Conservation (phyloP, 2,888 invertebrate genomes). For the Xanthia icteritia region DNA sequence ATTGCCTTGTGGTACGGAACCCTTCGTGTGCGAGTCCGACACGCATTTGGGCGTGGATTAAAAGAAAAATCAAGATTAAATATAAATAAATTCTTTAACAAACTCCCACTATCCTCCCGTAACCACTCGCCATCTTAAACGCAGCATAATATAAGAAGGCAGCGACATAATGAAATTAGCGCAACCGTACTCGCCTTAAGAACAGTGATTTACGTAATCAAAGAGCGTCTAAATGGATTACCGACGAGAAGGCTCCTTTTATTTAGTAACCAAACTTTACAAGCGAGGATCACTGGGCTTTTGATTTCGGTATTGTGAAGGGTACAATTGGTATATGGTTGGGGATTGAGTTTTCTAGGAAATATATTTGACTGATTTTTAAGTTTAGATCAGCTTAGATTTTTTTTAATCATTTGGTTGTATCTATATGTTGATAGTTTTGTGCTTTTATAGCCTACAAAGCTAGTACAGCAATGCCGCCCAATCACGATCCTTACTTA, state of each 20-base stretch:
- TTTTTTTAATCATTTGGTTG: background rate
- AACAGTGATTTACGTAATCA: constrained; percentile 86
- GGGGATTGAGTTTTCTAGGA: background rate
- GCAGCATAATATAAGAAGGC: constrained; percentile 61
- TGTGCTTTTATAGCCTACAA: background rate
- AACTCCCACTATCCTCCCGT: constrained; percentile 9
- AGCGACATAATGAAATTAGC: constrained; percentile 82
- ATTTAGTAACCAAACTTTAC: constrained; percentile 64
- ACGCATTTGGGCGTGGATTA: background rate
- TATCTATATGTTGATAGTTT: background rate
- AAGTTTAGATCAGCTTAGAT: background rate
- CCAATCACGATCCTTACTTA: too few relatives aligned
- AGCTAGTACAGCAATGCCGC: background rate
- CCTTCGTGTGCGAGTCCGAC: background rate
- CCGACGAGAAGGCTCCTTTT: constrained; percentile 63
- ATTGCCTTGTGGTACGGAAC: background rate
- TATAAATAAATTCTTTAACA: background rate
- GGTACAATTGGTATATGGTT: constrained; percentile 11
- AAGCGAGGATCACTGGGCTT: constrained; percentile 22
- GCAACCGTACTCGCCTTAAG: constrained; percentile 77
- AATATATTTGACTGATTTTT: background rate
- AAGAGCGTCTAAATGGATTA: constrained; percentile 82
- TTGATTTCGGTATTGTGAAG: constrained; percentile 42
- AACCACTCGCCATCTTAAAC: constrained; percentile 45
- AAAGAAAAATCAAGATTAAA: background rate